phyloP scores from a whole-genome alignment of 2,888 invertebrate species.

The Caenorhabditis drosophilae region DNA sequence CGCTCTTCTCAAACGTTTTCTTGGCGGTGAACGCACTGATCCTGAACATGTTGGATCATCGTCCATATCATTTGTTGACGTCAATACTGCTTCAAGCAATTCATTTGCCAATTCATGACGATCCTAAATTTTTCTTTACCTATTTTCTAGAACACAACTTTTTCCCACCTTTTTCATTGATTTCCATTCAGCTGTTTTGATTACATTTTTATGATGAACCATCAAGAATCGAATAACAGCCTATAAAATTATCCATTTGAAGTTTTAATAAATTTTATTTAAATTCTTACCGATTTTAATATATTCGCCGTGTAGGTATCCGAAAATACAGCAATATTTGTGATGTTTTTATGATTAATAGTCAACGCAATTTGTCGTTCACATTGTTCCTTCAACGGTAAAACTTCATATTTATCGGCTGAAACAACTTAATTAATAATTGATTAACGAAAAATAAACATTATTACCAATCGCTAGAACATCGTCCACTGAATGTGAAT shows the following conservation, averaged over 20 bases:
- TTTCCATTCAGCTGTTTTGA: slow-evolving; percentile 59
- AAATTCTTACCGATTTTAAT: slow-evolving; percentile 37
- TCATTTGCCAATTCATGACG: slow-evolving; percentile 59
- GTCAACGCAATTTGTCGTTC: slow-evolving; percentile 54
- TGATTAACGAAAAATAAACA: not conserved
- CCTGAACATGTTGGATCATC: slow-evolving; percentile 18
- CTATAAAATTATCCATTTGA: slow-evolving; percentile 11
- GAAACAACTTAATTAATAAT: slow-evolving; percentile 12
- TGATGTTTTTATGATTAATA: slow-evolving; percentile 51
- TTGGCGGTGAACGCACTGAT: slow-evolving; percentile 16
- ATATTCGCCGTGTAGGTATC: slow-evolving; percentile 53
- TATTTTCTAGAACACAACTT: slow-evolving; percentile 44
- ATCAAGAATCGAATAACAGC: slow-evolving; percentile 54
- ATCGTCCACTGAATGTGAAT: slow-evolving; percentile 53
- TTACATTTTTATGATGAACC: slow-evolving; percentile 50
- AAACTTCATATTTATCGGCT: slow-evolving; percentile 65
- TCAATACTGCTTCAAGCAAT: slow-evolving; percentile 59
- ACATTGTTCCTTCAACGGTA: slow-evolving; percentile 62
- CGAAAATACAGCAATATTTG: slow-evolving; percentile 50
- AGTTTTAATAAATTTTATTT: not conserved
- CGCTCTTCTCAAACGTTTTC: slow-evolving; percentile 33
- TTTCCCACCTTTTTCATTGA: slow-evolving; percentile 46
- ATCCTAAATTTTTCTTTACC: slow-evolving; percentile 41
- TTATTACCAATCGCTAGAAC: slow-evolving; percentile 53
- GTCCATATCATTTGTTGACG: slow-evolving; percentile 21